Conservation (phyloP, 1,140 invertebrate species). For the Magallana ariakensis region DNA sequence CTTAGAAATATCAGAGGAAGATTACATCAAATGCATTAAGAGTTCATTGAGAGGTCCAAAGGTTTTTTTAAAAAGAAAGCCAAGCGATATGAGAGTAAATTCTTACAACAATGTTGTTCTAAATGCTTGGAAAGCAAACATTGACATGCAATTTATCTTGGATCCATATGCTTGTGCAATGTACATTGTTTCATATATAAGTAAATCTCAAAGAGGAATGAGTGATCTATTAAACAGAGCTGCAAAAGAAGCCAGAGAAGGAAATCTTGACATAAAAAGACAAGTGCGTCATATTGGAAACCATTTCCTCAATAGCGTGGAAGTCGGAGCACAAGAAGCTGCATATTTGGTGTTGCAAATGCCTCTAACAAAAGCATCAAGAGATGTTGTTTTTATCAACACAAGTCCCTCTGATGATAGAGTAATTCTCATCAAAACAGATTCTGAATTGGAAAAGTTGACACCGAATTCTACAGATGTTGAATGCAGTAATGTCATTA, state of each 20-base stretch:
- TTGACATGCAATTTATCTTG: background rate
- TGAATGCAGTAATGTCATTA: background rate
- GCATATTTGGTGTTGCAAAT: no score
- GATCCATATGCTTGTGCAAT: no score
- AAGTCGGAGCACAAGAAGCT: slow-evolving; percentile 56
- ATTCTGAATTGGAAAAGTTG: background rate
- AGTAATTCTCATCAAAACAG: slow-evolving; percentile 18
- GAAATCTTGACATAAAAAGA: no score
- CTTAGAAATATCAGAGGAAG: no score
- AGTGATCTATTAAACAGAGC: background rate
- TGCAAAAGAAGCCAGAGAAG: no score
- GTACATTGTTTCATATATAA: no score
- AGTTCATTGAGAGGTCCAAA: no score
- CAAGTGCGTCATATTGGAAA: slow-evolving; percentile 48
- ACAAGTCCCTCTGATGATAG: no score
- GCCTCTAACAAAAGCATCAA: no score
- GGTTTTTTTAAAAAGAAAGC: background rate
- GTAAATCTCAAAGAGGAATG: background rate
- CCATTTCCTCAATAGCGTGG: slow-evolving; percentile 37
- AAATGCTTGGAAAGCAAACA: background rate
- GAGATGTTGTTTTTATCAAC: no score
- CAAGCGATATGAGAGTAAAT: background rate
- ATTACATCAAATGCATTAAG: no score
- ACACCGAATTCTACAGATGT: slow-evolving; percentile 33
- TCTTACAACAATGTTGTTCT: background rate